Conservation (phyloP, 2,888 invertebrate genomes). For the Hyalella azteca region DNA sequence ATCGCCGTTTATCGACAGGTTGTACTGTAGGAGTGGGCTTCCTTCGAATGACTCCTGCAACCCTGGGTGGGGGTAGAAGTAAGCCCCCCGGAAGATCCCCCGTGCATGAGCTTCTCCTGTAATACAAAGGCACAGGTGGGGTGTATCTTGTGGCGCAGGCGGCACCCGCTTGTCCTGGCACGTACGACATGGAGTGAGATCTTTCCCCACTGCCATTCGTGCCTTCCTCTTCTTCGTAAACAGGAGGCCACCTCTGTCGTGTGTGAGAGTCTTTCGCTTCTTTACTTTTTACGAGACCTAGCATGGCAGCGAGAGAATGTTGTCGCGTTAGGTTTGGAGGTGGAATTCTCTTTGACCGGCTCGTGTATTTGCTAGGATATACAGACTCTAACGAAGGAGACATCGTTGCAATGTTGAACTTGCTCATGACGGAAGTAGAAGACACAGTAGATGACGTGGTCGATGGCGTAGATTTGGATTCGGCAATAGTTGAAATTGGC, state of each 20-base stretch:
- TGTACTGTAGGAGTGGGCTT: conserved; percentile 28
- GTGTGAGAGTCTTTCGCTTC: conserved; percentile 12
- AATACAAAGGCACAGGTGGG: conserved; percentile 16
- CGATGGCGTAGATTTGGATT: not conserved
- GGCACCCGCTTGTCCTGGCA: conserved; percentile 13
- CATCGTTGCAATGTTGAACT: not conserved
- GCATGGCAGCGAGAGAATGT: conserved; percentile 56
- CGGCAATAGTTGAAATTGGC: not conserved
- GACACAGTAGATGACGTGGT: not conserved
- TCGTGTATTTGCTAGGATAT: conserved; percentile 12
- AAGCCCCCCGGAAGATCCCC: conserved; percentile 45
- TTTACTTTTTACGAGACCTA: conserved; percentile 44
- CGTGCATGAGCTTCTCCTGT: conserved; percentile 49
- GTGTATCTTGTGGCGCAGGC: not conserved
- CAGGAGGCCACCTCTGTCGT: conserved; percentile 22
- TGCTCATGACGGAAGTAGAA: not conserved
- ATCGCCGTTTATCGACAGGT: conserved; percentile 58
- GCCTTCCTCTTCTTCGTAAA: conserved; percentile 37
- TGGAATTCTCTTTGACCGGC: conserved; percentile 40
- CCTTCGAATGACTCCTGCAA: conserved; percentile 19
- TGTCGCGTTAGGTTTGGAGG: conserved; percentile 56
- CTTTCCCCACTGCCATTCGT: conserved; percentile 34
- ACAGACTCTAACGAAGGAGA: not conserved
- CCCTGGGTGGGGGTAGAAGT: conserved; percentile 23
- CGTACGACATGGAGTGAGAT: conserved; percentile 29